phyloP scores from a whole-genome alignment of 1,140 invertebrate genomes.

The Bombus difficillimus region DNA sequence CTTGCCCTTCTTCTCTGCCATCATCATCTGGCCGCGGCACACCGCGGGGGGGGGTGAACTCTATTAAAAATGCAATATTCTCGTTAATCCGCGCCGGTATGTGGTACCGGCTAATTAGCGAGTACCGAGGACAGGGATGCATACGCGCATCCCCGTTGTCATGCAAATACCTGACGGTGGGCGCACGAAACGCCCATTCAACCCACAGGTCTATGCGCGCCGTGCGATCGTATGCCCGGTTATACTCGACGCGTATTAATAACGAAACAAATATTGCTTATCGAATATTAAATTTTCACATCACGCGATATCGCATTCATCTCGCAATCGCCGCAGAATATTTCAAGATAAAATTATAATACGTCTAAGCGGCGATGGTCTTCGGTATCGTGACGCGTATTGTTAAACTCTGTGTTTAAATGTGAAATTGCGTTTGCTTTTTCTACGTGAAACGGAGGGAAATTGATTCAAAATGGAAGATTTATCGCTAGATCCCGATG shows the following conservation, averaged over 20 bases:
- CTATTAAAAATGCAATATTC: conserved; percentile 82
- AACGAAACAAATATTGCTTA: conserved; percentile 55
- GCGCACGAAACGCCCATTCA: conserved; percentile 49
- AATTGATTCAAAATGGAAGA: no score
- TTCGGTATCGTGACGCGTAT: no score
- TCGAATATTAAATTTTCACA: conserved; percentile 46
- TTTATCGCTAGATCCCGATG: no score
- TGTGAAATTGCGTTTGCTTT: no score
- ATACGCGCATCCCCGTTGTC: conserved; percentile 72
- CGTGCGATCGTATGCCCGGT: not conserved
- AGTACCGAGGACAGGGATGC: conserved; percentile 68
- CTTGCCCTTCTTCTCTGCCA: not conserved
- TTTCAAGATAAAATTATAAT: not conserved
- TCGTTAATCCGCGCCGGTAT: conserved; percentile 78
- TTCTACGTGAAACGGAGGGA: no score
- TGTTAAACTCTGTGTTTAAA: no score
- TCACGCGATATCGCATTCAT: not conserved
- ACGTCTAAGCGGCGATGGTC: no score
- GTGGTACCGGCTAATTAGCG: conserved; percentile 79
- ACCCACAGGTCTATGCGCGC: not conserved
- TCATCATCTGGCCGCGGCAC: conserved; percentile 15
- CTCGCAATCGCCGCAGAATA: no score
- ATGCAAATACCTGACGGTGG: conserved; percentile 76
- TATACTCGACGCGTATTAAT: conserved; percentile 31
- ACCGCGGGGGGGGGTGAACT: conserved; percentile 65